phyloP scores from a whole-genome alignment of 2,888 invertebrate genomes.

The Drosophila setosimentum region DNA sequence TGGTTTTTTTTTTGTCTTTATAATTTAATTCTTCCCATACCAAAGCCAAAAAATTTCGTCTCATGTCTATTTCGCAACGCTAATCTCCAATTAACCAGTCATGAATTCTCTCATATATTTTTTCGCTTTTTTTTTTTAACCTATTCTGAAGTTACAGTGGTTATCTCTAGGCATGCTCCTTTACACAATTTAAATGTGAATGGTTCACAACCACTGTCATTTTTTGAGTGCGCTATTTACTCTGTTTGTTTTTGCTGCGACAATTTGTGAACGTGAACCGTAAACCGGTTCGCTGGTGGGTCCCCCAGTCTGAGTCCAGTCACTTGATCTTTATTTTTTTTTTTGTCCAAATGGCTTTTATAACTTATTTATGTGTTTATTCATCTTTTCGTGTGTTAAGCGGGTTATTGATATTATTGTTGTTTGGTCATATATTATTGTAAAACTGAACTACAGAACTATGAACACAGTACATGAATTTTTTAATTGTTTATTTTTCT shows the following conservation, averaged over 20 bases:
- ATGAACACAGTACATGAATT: slow-evolving; percentile 11
- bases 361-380: slow-evolving; percentile 42
- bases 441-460: slow-evolving; percentile 14
- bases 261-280: slow-evolving; percentile 61
- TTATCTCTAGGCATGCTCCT: slow-evolving; percentile 19
- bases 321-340: slow-evolving; percentile 20
- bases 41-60: neutral
- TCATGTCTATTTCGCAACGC: neutral
- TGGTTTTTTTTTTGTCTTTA: neutral
- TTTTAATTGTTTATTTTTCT: slow-evolving; percentile 8
- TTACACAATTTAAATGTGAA: slow-evolving; percentile 20
- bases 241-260: slow-evolving; percentile 47
- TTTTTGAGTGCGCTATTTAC: slow-evolving; percentile 42
- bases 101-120: neutral
- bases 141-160: slow-evolving; percentile 8
- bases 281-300: slow-evolving; percentile 46
- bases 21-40: neutral
- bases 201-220: slow-evolving; percentile 68
- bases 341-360: slow-evolving; percentile 51
- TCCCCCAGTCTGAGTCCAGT: slow-evolving; percentile 8
- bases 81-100: neutral
- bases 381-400: slow-evolving; percentile 13
- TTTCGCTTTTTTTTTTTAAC: slow-evolving; percentile 15
- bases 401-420: slow-evolving; percentile 40
- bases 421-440: slow-evolving; percentile 29